Percentiles rank a stretch among this genome's conserved stretches.
These are phyloP conservation scores for Indicator indicator DNA, from an alignment of 2,113 vertebrate species.

Conservation along the genomic window DNA sequence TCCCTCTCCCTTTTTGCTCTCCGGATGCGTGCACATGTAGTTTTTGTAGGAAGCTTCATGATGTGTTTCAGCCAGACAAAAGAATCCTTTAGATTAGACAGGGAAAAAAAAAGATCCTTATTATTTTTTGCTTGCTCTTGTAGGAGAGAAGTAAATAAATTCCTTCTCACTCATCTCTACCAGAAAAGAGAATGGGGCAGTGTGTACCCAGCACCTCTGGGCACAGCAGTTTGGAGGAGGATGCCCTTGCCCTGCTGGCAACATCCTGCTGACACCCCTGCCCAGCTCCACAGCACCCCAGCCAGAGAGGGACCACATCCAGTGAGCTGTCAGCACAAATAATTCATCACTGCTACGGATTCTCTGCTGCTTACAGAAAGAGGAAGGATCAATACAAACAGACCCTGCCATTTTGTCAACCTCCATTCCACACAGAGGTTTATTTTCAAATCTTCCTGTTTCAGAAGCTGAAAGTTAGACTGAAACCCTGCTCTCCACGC, in stretches of 20 bases:
- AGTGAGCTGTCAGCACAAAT: not conserved
- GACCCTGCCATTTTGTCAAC: not conserved
- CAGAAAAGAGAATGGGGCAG: not conserved
- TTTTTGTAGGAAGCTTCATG: not conserved
- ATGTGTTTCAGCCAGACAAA: not conserved
- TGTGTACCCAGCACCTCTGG: not conserved
- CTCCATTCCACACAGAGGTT: not conserved
- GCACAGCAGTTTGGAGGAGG: not conserved
- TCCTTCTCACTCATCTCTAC: not conserved
- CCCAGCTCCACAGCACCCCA: not conserved
- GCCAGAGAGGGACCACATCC: not conserved
- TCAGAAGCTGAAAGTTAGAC: not conserved
- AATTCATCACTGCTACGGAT: fast-evolving
- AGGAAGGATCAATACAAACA: not conserved
- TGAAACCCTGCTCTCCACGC: not conserved
- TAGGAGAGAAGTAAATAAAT: not conserved
- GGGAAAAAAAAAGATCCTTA: not conserved
- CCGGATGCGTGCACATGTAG: fast-evolving
- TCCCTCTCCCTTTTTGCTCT: not conserved
- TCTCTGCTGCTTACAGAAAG: not conserved
- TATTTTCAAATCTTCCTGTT: not conserved
- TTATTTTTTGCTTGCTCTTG: not conserved
- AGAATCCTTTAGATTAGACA: not conserved
- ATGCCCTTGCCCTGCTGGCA: not conserved
- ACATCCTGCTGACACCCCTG: not conserved